A percentile compares a stretch with the other conserved stretches of the same genome.
Evolutionary conservation across 92 coral and sea anemone genomes (phyloP).

Genomic region (Pocillopora grandis): DNA sequence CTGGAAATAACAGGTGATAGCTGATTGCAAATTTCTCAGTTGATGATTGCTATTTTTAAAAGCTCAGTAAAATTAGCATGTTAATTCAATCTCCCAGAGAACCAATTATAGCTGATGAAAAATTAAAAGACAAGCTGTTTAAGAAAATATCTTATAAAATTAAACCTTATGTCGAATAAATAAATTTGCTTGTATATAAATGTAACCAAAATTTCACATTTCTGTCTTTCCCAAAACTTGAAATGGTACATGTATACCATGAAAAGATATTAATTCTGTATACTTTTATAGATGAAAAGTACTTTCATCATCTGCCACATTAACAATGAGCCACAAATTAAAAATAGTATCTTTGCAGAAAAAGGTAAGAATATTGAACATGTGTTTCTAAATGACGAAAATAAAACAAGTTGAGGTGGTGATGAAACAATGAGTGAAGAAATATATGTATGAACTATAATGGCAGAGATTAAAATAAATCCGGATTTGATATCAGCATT

Average conservation of each 20-base stretch:
- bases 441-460: neutral
- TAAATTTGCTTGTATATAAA: too few relatives aligned
- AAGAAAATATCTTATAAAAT: too few relatives aligned
- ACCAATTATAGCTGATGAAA: neutral
- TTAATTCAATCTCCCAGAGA: neutral
- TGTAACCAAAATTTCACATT: too few relatives aligned
- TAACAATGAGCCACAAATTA: neutral
- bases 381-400: neutral
- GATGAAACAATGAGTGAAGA: neutral
- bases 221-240: too few relatives aligned
- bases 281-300: too few relatives aligned
- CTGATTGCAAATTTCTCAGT: neutral
- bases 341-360: neutral
- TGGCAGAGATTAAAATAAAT: neutral
- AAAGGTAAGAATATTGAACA: neutral
- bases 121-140: neutral
- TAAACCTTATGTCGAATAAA: too few relatives aligned
- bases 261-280: too few relatives aligned
- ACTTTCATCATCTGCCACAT: neutral
- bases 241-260: too few relatives aligned
- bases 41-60: conserved; percentile 24
- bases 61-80: neutral
- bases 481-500: neutral
- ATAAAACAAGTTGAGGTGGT: neutral
- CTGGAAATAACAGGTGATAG: neutral